Percentiles rank a stretch among this genome's conserved stretches.
These are phyloP conservation scores for Megaleporinus macrocephalus DNA, from an alignment of 2,113 vertebrate species.

Conservation along the genomic window DNA sequence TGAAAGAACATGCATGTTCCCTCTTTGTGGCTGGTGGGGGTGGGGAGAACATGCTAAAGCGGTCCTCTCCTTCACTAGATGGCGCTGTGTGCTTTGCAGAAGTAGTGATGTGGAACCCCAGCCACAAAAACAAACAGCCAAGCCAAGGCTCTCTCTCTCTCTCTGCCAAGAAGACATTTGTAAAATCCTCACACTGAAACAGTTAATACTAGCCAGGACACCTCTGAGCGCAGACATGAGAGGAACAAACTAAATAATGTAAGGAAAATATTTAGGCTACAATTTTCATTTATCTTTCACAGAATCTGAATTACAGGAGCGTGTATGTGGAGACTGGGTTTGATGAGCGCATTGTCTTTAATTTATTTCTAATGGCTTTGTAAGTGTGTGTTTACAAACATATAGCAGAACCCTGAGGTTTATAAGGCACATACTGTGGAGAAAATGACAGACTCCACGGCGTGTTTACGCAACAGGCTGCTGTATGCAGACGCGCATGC, in stretches of 20 bases:
- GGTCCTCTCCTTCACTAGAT: slow-evolving; percentile 76
- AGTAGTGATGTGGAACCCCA: slow-evolving; percentile 21
- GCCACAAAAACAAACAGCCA: slow-evolving; percentile 16
- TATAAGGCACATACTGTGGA: slow-evolving; percentile 72
- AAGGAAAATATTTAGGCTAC: slow-evolving; percentile 48
- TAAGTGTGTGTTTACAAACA: slow-evolving; percentile 73
- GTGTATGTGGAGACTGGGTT: slow-evolving; percentile 43
- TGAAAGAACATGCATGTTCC: not conserved
- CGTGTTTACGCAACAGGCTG: slow-evolving; percentile 73
- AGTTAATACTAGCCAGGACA: slow-evolving; percentile 42
- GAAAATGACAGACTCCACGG: slow-evolving; percentile 78
- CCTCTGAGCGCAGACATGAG: not conserved
- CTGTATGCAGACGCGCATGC: slow-evolving; percentile 57
- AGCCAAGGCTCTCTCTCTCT: slow-evolving; percentile 32
- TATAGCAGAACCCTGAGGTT: slow-evolving; percentile 69
- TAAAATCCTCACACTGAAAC: slow-evolving; percentile 41
- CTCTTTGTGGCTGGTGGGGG: not conserved
- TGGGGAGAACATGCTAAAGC: not conserved
- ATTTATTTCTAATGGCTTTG: slow-evolving; percentile 60
- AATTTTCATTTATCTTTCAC: slow-evolving; percentile 43
- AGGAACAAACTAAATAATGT: slow-evolving; percentile 34
- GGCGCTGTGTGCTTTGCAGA: slow-evolving; percentile 82
- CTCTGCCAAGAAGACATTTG: slow-evolving; percentile 26
- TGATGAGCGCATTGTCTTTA: slow-evolving; percentile 54
- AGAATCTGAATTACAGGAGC: slow-evolving; percentile 47